phyloP scores from a whole-genome alignment of 2,888 invertebrate species.

The Drosophila kambysellisi region DNA sequence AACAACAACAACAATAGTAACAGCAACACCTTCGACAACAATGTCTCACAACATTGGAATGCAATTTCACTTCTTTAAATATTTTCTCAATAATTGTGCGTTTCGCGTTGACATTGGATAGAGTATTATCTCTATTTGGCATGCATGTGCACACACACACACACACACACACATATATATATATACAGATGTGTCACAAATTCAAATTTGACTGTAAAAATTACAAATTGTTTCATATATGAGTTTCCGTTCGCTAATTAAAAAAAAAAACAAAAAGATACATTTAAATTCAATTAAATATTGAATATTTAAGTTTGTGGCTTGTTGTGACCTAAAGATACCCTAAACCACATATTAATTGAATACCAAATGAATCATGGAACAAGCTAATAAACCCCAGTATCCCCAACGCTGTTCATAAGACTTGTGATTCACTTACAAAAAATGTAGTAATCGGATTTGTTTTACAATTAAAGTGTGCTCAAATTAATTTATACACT shows the following conservation, averaged over 20 bases:
- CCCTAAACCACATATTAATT: background rate
- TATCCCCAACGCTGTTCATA: background rate
- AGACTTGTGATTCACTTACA: background rate
- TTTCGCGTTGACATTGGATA: slow-evolving; percentile 33
- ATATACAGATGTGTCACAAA: background rate
- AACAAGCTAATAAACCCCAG: background rate
- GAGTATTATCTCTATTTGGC: slow-evolving; percentile 8
- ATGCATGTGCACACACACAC: slow-evolving; percentile 1
- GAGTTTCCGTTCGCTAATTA: background rate
- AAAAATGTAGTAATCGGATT: background rate
- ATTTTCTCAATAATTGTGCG: slow-evolving; percentile 74
- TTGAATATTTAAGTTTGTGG: background rate
- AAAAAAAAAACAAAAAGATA: background rate
- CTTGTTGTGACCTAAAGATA: background rate
- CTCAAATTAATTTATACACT: background rate
- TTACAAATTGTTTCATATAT: background rate
- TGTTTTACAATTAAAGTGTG: background rate
- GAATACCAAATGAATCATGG: background rate
- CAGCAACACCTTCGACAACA: slow-evolving; percentile 11
- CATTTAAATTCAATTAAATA: background rate
- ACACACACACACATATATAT: background rate
- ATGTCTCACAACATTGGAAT: slow-evolving; percentile 72
- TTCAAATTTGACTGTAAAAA: background rate
- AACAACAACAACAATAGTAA: background rate
- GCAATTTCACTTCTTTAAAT: slow-evolving; percentile 82